phyloP scores from a whole-genome alignment of 1,140 invertebrate genomes.

The Asobara japonica region DNA sequence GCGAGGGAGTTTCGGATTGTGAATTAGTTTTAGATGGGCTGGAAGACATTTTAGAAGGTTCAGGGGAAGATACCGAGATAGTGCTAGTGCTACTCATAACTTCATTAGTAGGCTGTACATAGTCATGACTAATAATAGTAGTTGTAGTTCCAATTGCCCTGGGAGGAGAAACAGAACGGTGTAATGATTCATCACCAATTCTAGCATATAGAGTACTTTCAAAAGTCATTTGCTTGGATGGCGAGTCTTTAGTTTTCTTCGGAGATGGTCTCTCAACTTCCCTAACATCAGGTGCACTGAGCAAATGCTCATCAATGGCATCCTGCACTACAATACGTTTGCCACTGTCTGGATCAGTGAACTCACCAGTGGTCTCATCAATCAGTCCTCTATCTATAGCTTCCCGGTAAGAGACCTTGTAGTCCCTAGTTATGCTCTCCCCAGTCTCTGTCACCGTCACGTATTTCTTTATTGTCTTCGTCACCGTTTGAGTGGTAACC shows the following conservation, averaged over 20 bases:
- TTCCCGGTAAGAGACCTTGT: conserved; percentile 79
- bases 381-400: conserved; percentile 82
- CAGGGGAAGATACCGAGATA: conserved; percentile 14
- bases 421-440: conserved; percentile 69
- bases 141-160: conserved; percentile 58
- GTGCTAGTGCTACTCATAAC: not conserved
- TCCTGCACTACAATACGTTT: conserved; percentile 82
- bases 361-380: conserved; percentile 80
- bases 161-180: conserved; percentile 50
- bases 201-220: conserved; percentile 45
- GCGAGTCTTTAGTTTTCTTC: conserved; percentile 44
- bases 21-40: conserved; percentile 24
- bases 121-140: conserved; percentile 51
- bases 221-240: conserved; percentile 45
- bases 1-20: conserved; percentile 28
- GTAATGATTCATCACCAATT: conserved; percentile 37
- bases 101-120: conserved; percentile 25
- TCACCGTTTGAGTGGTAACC: conserved; percentile 85
- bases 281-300: conserved; percentile 70
- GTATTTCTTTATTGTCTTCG: conserved; percentile 82
- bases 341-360: conserved; percentile 81
- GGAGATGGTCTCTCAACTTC: conserved; percentile 33
- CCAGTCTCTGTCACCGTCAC: conserved; percentile 77
- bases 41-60: conserved; percentile 29
- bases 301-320: conserved; percentile 78